A percentile compares a stretch with the other conserved stretches of the same genome.
Conservation (phyloP, 1,140 invertebrate species). For the Amphibalanus amphitrite region DNA sequence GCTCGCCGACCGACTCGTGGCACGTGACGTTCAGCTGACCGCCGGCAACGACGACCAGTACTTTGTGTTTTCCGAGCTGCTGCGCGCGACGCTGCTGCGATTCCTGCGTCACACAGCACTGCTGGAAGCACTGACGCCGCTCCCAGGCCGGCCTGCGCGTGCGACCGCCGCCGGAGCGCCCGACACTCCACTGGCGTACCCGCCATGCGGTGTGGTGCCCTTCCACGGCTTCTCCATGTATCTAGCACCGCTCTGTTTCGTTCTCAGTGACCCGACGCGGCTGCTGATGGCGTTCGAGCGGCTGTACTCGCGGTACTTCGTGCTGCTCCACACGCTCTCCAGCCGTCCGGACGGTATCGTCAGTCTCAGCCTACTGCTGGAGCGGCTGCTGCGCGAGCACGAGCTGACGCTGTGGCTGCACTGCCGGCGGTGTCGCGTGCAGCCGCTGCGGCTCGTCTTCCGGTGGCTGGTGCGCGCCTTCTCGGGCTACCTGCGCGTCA, state of each 20-base stretch:
- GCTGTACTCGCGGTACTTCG: constrained; percentile 82
- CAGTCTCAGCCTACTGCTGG: constrained; percentile 47
- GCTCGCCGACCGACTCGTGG: constrained; percentile 80
- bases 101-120: constrained; percentile 78
- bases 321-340: constrained; percentile 72
- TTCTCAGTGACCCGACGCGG: constrained; percentile 69
- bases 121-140: constrained; percentile 27
- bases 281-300: constrained; percentile 80
- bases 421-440: constrained; percentile 65
- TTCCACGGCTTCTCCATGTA: constrained; percentile 97
- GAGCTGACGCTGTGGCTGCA: constrained; percentile 81
- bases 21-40: constrained; percentile 76
- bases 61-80: constrained; percentile 90
- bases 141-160: constrained; percentile 24
- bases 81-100: constrained; percentile 88
- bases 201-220: constrained; percentile 84
- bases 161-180: not conserved
- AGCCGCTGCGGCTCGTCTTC: constrained; percentile 79
- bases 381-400: constrained; percentile 72
- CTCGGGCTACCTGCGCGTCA: constrained; percentile 77
- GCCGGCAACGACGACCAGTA: constrained; percentile 95
- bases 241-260: constrained; percentile 83
- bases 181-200: constrained; percentile 47
- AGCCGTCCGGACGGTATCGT: constrained; percentile 68
- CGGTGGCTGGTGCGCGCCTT: constrained; percentile 92